Evolutionary conservation across 2,888 invertebrate genomes (phyloP).

Genomic region (Hipparchia semele): DNA sequence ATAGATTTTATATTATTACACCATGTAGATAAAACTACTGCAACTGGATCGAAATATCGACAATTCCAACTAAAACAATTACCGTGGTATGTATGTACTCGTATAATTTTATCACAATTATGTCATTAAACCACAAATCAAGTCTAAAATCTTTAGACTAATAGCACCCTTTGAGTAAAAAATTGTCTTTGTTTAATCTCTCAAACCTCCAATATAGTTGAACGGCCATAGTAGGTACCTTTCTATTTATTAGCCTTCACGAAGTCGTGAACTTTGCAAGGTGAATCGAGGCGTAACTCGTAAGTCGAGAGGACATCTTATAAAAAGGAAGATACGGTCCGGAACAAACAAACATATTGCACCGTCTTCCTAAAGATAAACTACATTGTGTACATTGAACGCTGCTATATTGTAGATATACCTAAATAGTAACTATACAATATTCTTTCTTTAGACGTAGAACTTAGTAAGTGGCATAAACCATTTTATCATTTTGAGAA

Average conservation of each 20-base stretch:
- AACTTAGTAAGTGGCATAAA: neutral
- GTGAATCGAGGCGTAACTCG: constrained; percentile 62
- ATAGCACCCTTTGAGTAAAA: neutral
- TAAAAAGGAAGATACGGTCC: constrained; percentile 68
- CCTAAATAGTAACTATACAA: neutral
- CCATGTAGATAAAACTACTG: no score
- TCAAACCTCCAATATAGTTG: neutral
- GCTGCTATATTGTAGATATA: neutral
- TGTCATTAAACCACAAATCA: no score
- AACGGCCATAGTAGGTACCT: constrained; percentile 21
- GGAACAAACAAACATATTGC: constrained; percentile 74
- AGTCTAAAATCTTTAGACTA: no score
- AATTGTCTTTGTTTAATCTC: neutral
- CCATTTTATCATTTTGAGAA: no score
- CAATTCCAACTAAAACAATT: no score
- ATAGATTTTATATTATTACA: no score
- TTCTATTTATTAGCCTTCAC: constrained; percentile 47
- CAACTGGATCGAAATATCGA: no score
- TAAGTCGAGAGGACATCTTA: constrained; percentile 56
- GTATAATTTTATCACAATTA: no score
- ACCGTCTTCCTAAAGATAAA: constrained; percentile 58
- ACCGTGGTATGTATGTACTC: no score
- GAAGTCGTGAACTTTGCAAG: constrained; percentile 55
- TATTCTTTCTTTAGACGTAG: neutral
- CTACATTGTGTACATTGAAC: constrained; percentile 49